phyloP scores from a whole-genome alignment of 1,140 invertebrate species.

The Melanaphis sacchari region DNA sequence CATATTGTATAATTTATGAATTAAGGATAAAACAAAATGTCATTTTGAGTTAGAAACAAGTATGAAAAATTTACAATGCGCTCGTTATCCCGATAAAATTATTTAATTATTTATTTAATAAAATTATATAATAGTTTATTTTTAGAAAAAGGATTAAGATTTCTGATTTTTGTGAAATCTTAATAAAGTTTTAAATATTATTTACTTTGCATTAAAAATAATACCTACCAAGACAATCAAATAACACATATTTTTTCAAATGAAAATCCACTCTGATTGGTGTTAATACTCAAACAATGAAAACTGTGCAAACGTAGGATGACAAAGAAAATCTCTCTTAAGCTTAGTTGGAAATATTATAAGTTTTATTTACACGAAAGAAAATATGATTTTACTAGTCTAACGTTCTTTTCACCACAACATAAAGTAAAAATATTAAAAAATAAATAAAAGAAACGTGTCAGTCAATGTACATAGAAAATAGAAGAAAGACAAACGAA shows the following conservation, averaged over 20 bases:
- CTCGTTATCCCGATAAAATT: not conserved
- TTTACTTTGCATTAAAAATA: not conserved
- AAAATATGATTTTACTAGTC: not conserved
- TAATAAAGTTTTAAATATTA: not conserved
- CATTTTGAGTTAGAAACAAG: not conserved
- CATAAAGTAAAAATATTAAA: not conserved
- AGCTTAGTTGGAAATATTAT: not conserved
- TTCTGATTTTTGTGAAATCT: not conserved
- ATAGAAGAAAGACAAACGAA: not conserved
- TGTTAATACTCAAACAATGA: not conserved
- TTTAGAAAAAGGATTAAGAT: not conserved
- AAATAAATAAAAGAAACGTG: constrained; percentile 9
- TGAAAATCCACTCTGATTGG: not conserved
- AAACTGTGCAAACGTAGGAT: not conserved
- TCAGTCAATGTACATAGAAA: not conserved
- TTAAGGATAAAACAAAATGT: not conserved
- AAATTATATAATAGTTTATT: not conserved
- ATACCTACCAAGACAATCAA: not conserved
- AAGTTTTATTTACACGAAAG: not conserved
- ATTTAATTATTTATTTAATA: not conserved
- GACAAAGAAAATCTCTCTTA: not conserved
- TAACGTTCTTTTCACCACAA: not conserved
- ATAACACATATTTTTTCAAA: not conserved
- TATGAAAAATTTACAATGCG: not conserved
- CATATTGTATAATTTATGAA: not conserved